Evolutionary conservation across 1,140 invertebrate species (phyloP), one percentile per base, ranked within the genome.

Genomic region (Globodera ellingtonae): DNA sequence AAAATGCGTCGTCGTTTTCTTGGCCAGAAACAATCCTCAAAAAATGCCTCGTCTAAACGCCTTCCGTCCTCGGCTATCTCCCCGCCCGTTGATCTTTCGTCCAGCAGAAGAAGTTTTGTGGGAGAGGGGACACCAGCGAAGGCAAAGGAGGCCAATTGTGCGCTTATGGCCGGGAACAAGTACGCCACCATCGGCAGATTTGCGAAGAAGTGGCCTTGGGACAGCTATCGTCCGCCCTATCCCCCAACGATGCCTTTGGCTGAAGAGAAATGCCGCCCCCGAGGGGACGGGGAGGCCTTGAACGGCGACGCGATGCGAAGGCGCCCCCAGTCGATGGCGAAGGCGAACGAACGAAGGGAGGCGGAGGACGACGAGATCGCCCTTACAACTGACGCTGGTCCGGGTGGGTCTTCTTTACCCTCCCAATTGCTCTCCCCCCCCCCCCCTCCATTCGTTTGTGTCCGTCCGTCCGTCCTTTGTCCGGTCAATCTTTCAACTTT

Each of bases 121-220:
- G 18, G 10, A 13, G 56, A 18, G 4, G 56, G 56, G 56, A 62
- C 56, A 62, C 13, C 15, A 62, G 56, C 35, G 35, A 70, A 47
- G 35, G 67, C 35, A n/a, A n/a, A 70, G 18, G 46, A 35, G 24
- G 10, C 67, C 35, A 47, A 70, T 35, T 70, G 13, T 70, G 24
- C 67, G n/a, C 67, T 70, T 10, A 47, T 47, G 67, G 67, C 67
- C 78, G 46, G 81, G 78, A 62, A 35, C 78, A 65, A 74, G 46
- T 74, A 59, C 72, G 72, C 59, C 44, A 65, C 50, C 7, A 74
- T 74, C 59, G 50, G 72, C 78, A n/a, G 46, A 75, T 46, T 50
- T 78, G 79, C 78, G 35, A 65, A 79, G 18, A 72, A 50, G 18
- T 70, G 67, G 67, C 67, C 67, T 44, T 70, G 35, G 67, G 67